Evolutionary conservation across 2,888 invertebrate genomes (phyloP).

Genomic region (Folsomia manolachei): DNA sequence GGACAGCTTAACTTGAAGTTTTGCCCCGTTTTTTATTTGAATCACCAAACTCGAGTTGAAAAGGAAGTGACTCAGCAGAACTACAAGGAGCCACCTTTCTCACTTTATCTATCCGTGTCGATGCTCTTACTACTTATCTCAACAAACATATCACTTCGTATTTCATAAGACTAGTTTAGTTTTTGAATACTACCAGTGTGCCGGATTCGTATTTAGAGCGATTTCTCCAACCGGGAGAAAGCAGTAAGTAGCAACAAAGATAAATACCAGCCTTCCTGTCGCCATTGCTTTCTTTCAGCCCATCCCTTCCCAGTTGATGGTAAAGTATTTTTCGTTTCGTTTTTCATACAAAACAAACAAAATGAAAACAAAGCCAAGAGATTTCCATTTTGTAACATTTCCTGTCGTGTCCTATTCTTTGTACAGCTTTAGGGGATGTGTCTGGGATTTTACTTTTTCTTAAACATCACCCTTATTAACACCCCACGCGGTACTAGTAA

Average conservation of each 20-base stretch:
- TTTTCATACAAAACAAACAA: too few species aligned
- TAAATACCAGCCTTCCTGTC: constrained; percentile 17
- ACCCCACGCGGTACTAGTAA: too few species aligned
- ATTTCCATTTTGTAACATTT: too few species aligned
- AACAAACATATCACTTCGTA: not conserved
- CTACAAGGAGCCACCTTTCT: not conserved
- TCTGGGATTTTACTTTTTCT: too few species aligned
- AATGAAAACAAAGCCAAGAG: too few species aligned
- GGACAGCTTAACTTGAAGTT: not conserved
- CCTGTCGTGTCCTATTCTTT: too few species aligned
- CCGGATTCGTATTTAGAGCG: not conserved
- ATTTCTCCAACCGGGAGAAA: not conserved
- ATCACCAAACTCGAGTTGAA: not conserved
- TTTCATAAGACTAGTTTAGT: not conserved
- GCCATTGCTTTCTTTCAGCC: not conserved
- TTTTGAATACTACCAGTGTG: not conserved
- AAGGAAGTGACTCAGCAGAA: not conserved
- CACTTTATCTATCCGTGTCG: not conserved
- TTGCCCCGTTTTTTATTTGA: not conserved
- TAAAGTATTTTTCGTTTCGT: too few species aligned
- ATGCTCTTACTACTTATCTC: not conserved
- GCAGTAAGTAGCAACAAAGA: not conserved
- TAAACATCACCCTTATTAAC: too few species aligned
- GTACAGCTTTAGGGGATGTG: too few species aligned
- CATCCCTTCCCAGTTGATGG: too few species aligned